A percentile compares a stretch with the other conserved stretches of the same genome.
These are phyloP conservation scores for Melanotaenia maccullochi DNA, from an alignment of 2,797 vertebrate genomes.

Conservation along the genomic window DNA sequence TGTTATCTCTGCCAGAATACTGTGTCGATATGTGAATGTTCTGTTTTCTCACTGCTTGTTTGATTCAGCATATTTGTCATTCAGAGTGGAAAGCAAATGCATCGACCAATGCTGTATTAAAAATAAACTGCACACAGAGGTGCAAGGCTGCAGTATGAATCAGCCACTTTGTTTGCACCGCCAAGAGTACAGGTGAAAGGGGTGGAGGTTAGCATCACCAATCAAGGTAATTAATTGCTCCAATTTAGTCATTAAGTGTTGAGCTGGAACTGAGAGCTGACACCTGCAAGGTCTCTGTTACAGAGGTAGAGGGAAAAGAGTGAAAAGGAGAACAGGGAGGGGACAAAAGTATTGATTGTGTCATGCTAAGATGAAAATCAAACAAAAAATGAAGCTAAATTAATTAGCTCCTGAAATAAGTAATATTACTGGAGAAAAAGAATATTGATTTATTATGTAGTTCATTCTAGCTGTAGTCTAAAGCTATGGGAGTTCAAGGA, in stretches of 20 bases:
- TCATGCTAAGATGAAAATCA: constrained; percentile 13
- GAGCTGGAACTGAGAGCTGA: constrained; percentile 52
- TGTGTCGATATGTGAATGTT: constrained; percentile 12
- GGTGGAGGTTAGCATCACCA: constrained; percentile 74
- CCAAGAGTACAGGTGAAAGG: constrained; percentile 68
- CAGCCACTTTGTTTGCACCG: constrained; percentile 41
- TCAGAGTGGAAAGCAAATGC: background rate
- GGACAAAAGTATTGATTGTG: constrained; percentile 3
- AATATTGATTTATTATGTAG: constrained; percentile 12
- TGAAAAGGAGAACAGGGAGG: background rate
- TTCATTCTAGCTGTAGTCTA: background rate
- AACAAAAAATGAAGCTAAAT: constrained; percentile 26
- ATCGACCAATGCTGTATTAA: background rate
- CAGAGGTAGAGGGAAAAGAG: constrained; percentile 8
- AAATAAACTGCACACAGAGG: constrained; percentile 19
- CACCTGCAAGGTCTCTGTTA: constrained; percentile 56
- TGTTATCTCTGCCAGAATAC: constrained; percentile 24
- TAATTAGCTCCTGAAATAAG: constrained; percentile 23
- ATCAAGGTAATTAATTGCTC: constrained; percentile 73
- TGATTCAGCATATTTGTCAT: constrained; percentile 22
- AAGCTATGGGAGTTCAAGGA: background rate
- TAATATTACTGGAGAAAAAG: background rate
- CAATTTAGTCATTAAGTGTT: constrained; percentile 74
- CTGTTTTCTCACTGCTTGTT: constrained; percentile 6
- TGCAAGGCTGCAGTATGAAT: constrained; percentile 43